Percentiles rank a stretch among this genome's conserved stretches.
These are phyloP conservation scores for Cyprinodon variegatus DNA, from an alignment of 2,113 vertebrate genomes.

Conservation along the genomic window DNA sequence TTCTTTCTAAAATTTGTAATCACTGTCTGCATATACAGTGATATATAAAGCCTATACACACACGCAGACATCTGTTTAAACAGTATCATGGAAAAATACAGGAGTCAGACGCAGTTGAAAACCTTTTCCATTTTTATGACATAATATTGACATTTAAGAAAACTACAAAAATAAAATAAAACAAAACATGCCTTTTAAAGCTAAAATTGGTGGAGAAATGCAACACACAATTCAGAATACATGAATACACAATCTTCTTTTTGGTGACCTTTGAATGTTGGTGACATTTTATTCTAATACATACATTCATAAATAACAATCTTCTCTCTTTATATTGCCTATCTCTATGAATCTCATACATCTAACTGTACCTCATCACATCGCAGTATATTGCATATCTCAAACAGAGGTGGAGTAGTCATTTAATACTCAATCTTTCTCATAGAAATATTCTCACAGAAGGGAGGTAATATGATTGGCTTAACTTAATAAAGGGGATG, in stretches of 20 bases:
- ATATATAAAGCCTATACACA: background rate
- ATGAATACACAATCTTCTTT: conserved; percentile 54
- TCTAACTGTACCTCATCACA: conserved; percentile 62
- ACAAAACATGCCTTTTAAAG: conserved; percentile 62
- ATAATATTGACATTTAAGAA: conserved; percentile 70
- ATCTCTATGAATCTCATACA: conserved; percentile 60
- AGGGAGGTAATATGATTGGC: conserved; percentile 17
- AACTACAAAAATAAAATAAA: conserved; percentile 36
- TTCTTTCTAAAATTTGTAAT: no score
- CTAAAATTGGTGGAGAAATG: conserved; percentile 16
- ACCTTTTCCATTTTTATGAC: conserved; percentile 68
- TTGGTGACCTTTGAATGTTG: conserved; percentile 59
- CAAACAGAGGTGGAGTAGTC: conserved; percentile 24
- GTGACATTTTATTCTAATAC: conserved; percentile 61
- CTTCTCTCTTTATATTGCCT: conserved; percentile 54
- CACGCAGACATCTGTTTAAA: background rate
- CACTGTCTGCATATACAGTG: no score
- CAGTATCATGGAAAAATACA: conserved; percentile 23
- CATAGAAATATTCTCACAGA: conserved; percentile 14
- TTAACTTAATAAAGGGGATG: conserved; percentile 13
- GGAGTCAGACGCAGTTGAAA: conserved; percentile 51
- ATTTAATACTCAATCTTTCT: conserved; percentile 40
- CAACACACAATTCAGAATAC: conserved; percentile 46
- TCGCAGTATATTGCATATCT: conserved; percentile 71
- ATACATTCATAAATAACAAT: conserved; percentile 65